phyloP scores from a whole-genome alignment of 2,797 vertebrate genomes.

The Chanos chanos region DNA sequence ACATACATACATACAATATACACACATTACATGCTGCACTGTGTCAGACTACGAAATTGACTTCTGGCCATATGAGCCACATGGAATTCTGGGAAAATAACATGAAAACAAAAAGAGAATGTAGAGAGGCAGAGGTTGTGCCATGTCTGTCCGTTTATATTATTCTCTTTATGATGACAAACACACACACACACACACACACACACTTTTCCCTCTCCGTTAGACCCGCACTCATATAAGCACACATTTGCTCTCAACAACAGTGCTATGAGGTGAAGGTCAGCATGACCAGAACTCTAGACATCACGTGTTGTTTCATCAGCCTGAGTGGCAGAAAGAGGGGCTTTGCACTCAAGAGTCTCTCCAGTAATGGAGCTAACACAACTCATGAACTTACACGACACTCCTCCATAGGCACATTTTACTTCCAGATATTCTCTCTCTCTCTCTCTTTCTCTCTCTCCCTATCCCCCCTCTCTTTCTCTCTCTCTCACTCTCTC shows the following conservation, averaged over 20 bases:
- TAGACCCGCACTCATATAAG: not conserved
- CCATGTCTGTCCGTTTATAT: constrained; percentile 41
- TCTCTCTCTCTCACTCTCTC: not conserved
- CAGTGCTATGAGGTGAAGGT: constrained; percentile 36
- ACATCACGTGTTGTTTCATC: constrained; percentile 43
- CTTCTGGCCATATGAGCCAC: constrained; percentile 44
- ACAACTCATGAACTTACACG: no score
- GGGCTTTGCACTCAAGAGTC: constrained; percentile 45
- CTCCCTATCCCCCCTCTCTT: not conserved
- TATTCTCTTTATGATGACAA: constrained; percentile 5
- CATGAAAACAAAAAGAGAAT: constrained; percentile 28
- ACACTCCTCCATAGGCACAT: no score
- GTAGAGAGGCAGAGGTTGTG: constrained; percentile 38
- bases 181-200: not conserved
- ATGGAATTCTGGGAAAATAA: constrained; percentile 12
- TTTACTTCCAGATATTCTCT: not conserved
- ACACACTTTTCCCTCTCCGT: constrained; percentile 7
- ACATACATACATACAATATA: not conserved
- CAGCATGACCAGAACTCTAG: constrained; percentile 44
- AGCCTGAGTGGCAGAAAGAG: constrained; percentile 50
- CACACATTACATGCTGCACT: constrained; percentile 2
- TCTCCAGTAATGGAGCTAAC: constrained; percentile 3
- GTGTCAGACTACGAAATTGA: constrained; percentile 40
- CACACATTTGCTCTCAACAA: not conserved
- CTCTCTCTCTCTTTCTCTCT: not conserved